These are phyloP conservation scores for Drosophila incognita DNA, from an alignment of 2,888 invertebrate genomes.

Conservation along the genomic window DNA sequence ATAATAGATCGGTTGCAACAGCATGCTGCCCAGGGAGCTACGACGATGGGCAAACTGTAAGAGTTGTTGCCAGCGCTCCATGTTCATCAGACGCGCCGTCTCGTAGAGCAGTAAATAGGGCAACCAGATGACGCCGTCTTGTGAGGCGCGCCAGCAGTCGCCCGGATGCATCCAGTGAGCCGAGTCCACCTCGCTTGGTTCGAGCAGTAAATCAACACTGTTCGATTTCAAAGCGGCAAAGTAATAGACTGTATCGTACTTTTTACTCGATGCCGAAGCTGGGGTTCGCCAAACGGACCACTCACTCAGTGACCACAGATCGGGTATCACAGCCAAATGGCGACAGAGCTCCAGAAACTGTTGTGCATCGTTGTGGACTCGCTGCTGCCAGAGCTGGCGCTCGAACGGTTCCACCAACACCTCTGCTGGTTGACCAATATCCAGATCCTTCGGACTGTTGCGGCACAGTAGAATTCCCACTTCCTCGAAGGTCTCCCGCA, in stretches of 20 bases:
- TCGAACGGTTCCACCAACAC: conserved; percentile 86
- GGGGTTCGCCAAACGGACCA: conserved; percentile 96
- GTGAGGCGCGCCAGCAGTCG: conserved; percentile 59
- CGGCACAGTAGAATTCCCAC: conserved; percentile 91
- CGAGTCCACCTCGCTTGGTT: conserved; percentile 68
- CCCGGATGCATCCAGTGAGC: conserved; percentile 60
- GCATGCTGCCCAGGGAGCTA: conserved; percentile 86
- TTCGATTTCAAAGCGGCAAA: conserved; percentile 55
- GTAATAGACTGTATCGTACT: conserved; percentile 77
- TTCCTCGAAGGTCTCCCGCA: conserved; percentile 96
- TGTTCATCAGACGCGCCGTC: conserved; percentile 87
- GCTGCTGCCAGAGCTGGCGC: conserved; percentile 88
- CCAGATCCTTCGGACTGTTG: conserved; percentile 84
- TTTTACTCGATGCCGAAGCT: conserved; percentile 67
- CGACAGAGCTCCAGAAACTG: conserved; percentile 89
- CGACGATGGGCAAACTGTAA: conserved; percentile 87
- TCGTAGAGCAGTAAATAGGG: conserved; percentile 92
- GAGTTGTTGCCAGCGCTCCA: conserved; percentile 87
- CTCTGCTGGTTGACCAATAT: conserved; percentile 74
- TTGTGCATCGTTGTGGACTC: conserved; percentile 81
- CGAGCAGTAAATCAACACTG: conserved; percentile 64
- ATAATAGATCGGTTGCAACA: conserved; percentile 86
- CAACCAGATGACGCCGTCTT: conserved; percentile 83
- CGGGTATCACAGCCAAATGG: conserved; percentile 89
- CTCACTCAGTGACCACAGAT: conserved; percentile 91